A percentile compares a stretch with the other conserved stretches of the same genome.
Conservation (phyloP, 1,140 invertebrate species). For the Pseudoatta argentina region DNA sequence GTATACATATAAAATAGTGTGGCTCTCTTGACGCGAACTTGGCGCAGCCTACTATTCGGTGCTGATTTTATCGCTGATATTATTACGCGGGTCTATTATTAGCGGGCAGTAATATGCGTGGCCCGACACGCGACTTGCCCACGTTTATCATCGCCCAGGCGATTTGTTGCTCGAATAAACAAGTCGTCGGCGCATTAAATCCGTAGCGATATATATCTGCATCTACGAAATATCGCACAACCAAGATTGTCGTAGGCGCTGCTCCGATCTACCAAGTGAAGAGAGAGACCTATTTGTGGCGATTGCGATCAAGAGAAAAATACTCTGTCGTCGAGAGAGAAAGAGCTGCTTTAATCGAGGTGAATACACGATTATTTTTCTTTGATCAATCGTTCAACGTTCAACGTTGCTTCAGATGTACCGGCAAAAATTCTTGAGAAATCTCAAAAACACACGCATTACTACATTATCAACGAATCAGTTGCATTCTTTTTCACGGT, state of each 20-base stretch:
- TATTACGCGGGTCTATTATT: slow-evolving; percentile 60
- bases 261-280: neutral
- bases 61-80: slow-evolving; percentile 66
- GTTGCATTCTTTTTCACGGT: neutral
- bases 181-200: slow-evolving; percentile 41
- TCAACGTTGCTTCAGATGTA: neutral
- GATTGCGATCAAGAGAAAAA: slow-evolving; percentile 29
- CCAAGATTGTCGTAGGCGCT: neutral
- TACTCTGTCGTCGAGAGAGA: slow-evolving; percentile 12
- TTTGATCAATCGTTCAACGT: neutral
- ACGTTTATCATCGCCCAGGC: slow-evolving; percentile 37
- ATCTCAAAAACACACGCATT: neutral
- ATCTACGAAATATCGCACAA: slow-evolving; percentile 18
- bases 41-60: slow-evolving; percentile 25
- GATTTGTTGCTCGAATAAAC: slow-evolving; percentile 53
- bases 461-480: neutral
- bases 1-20: neutral
- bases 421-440: neutral
- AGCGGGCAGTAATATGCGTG: slow-evolving; percentile 26
- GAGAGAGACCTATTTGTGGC: slow-evolving; percentile 18
- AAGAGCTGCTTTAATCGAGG: neutral
- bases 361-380: neutral
- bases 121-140: slow-evolving; percentile 25
- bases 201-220: neutral
- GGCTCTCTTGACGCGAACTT: neutral